These are phyloP conservation scores for Deilephila elpenor DNA, from an alignment of 2,888 invertebrate genomes.

Conservation along the genomic window DNA sequence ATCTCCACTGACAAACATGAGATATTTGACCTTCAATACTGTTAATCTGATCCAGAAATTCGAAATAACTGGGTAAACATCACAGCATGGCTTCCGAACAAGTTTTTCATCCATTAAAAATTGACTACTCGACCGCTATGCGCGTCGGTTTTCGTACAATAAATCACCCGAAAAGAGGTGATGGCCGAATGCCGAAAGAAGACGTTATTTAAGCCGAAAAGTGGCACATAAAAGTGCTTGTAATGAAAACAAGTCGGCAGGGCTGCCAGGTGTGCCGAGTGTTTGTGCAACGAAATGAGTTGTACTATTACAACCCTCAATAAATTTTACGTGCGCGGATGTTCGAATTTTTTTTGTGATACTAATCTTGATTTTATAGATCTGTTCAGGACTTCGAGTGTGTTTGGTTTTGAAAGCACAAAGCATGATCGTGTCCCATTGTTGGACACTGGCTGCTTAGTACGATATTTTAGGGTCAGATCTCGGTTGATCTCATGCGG, in stretches of 20 bases:
- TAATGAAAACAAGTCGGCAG: not conserved
- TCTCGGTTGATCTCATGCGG: too few species aligned
- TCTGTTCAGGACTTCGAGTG: too few species aligned
- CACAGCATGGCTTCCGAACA: slow-evolving; percentile 3
- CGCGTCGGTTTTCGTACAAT: not conserved
- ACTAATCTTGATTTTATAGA: too few species aligned
- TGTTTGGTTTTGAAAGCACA: too few species aligned
- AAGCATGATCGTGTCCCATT: too few species aligned
- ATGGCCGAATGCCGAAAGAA: not conserved
- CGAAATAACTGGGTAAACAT: not conserved
- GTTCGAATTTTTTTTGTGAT: too few species aligned
- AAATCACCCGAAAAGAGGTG: not conserved
- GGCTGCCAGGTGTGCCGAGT: not conserved
- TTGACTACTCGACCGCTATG: not conserved
- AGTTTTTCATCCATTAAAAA: not conserved
- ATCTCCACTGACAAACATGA: too few species aligned
- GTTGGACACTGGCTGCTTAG: too few species aligned
- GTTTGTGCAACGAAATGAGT: too few species aligned
- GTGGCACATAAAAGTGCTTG: slow-evolving; percentile 5
- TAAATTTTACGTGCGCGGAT: too few species aligned
- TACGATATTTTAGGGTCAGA: too few species aligned
- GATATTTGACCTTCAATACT: not conserved
- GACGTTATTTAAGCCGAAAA: slow-evolving; percentile 3
- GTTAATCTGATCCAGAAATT: not conserved
- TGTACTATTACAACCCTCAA: too few species aligned